Conservation (phyloP, 2,113 vertebrate genomes). For the Callipepla californica region DNA sequence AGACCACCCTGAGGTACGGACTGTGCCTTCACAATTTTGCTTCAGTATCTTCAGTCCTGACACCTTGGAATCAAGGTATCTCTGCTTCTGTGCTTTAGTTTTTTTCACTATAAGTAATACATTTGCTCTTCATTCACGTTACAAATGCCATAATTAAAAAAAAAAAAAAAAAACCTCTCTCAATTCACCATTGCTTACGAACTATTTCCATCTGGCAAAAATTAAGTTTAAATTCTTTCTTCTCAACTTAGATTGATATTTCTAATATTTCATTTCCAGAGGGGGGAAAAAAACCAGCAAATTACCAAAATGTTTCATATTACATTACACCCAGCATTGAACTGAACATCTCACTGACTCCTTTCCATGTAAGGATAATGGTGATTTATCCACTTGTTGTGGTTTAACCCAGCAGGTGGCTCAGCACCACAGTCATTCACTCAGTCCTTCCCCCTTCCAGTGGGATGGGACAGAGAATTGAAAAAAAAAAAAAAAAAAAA, state of each 20-base stretch:
- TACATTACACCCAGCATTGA: neutral
- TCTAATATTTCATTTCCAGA: slow-evolving; percentile 40
- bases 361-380: neutral
- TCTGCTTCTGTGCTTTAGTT: neutral
- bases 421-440: no score
- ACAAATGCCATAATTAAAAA: neutral
- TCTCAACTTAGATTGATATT: slow-evolving; percentile 31
- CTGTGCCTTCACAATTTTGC: neutral
- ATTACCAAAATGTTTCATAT: slow-evolving; percentile 4
- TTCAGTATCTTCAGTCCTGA: neutral
- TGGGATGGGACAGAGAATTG: no score
- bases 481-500: no score
- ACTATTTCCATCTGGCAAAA: slow-evolving; percentile 31
- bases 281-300: neutral
- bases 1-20: fast-evolving
- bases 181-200: neutral
- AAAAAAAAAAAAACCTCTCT: slow-evolving; percentile 10
- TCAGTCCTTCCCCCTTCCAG: no score
- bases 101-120: neutral
- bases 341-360: neutral
- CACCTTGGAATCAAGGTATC: neutral
- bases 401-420: no score
- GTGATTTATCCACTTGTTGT: neutral
- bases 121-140: neutral
- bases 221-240: slow-evolving; percentile 45